phyloP scores from a whole-genome alignment of 2,113 vertebrate species.

The Danio rerio region DNA sequence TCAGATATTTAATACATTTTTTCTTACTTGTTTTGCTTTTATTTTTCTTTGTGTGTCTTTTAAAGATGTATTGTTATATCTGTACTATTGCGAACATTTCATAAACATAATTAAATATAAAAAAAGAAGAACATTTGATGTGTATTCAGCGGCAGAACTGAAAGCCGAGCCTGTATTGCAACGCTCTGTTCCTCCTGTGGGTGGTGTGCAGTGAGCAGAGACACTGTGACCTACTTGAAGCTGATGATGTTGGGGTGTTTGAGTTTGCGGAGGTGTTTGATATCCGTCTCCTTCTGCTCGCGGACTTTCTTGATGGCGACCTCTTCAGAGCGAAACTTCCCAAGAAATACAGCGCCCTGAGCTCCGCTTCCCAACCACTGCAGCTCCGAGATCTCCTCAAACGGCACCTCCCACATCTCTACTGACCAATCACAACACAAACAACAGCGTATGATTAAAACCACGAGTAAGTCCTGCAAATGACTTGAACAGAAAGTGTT shows the following conservation, averaged over 20 bases:
- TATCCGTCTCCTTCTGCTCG: constrained; percentile 98
- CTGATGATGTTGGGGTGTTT: constrained; percentile 98
- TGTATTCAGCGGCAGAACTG: neutral
- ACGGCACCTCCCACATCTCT: constrained; percentile 98
- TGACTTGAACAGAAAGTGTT: too few species aligned
- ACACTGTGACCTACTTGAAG: constrained; percentile 86
- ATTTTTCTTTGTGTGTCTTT: too few species aligned
- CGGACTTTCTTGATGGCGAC: constrained; percentile 99
- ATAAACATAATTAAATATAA: too few species aligned
- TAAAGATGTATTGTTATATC: too few species aligned
- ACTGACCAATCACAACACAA: constrained; percentile 45
- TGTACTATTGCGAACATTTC: too few species aligned
- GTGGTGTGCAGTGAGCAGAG: neutral
- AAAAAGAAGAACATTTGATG: neutral
- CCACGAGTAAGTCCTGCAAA: neutral
- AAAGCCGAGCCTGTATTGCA: neutral
- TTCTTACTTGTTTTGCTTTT: too few species aligned
- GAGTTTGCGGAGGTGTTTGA: constrained; percentile 94
- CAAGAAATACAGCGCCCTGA: constrained; percentile 95
- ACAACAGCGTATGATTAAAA: neutral
- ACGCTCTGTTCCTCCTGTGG: neutral
- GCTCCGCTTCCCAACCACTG: constrained; percentile 98
- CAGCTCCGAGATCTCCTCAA: constrained; percentile 97
- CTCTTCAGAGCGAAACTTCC: constrained; percentile 93
- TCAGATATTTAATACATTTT: too few species aligned